Conservation (phyloP, 2,797 vertebrate genomes). For the Acrossocheilus fasciatus region DNA sequence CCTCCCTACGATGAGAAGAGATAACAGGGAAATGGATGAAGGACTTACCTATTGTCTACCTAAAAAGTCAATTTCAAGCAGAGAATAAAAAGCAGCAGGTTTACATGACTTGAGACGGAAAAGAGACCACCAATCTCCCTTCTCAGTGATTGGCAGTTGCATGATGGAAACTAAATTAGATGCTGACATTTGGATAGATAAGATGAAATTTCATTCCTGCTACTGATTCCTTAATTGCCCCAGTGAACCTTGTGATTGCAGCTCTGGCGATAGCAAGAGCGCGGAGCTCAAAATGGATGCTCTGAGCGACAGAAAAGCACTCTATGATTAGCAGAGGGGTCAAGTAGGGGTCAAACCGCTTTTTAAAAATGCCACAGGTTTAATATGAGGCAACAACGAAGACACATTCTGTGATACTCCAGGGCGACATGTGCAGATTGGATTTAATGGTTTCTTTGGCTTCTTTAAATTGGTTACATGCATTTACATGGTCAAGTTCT, state of each 20-base stretch:
- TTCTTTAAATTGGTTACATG: slow-evolving; percentile 57
- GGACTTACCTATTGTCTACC: slow-evolving; percentile 45
- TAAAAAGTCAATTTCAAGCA: slow-evolving; percentile 43
- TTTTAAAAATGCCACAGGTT: slow-evolving; percentile 79
- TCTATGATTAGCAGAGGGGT: slow-evolving; percentile 74
- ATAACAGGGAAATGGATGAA: slow-evolving; percentile 28
- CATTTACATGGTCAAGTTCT: slow-evolving; percentile 47
- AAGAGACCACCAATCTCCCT: slow-evolving; percentile 56
- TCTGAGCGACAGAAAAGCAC: slow-evolving; percentile 71
- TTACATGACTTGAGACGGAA: slow-evolving; percentile 40
- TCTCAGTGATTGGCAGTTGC: slow-evolving; percentile 73
- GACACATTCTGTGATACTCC: slow-evolving; percentile 63
- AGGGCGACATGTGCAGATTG: slow-evolving; percentile 66
- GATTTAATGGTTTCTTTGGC: slow-evolving; percentile 52
- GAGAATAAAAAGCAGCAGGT: slow-evolving; percentile 56
- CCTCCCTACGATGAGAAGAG: slow-evolving; percentile 66
- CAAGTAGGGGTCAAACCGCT: slow-evolving; percentile 74
- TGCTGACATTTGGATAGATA: slow-evolving; percentile 82
- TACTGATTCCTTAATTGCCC: slow-evolving; percentile 74
- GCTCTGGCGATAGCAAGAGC: slow-evolving; percentile 61
- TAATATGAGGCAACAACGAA: slow-evolving; percentile 69
- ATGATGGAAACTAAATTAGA: slow-evolving; percentile 76
- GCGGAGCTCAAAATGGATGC: slow-evolving; percentile 69
- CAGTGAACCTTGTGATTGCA: slow-evolving; percentile 71
- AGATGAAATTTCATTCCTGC: slow-evolving; percentile 75